phyloP scores from a whole-genome alignment of 2,888 invertebrate species.

The Drosophila tanythrix region DNA sequence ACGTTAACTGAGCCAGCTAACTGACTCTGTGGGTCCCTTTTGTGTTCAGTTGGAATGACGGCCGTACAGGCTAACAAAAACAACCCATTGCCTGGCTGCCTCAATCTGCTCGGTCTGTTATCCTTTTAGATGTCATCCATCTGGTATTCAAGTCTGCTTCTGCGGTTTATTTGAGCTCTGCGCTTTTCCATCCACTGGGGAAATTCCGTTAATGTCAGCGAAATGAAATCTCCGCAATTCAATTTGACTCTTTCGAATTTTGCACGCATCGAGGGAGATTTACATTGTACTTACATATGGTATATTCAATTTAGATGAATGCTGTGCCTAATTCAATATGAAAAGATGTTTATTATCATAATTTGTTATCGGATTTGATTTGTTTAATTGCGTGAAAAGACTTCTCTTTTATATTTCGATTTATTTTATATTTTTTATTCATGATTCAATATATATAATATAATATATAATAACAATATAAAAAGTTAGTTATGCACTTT shows the following conservation, averaged over 20 bases:
- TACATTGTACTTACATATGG: neutral
- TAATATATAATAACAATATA: too few relatives aligned
- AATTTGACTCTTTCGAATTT: constrained; percentile 21
- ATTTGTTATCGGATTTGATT: neutral
- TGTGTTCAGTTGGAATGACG: constrained; percentile 5
- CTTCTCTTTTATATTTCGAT: too few relatives aligned
- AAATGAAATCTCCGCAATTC: constrained; percentile 23
- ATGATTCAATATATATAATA: neutral
- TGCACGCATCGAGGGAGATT: constrained; percentile 4
- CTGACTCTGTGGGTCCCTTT: constrained; percentile 6
- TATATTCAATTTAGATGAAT: neutral
- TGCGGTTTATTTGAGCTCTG: constrained; percentile 11
- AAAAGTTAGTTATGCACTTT: neutral
- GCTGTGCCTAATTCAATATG: neutral
- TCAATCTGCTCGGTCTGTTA: neutral
- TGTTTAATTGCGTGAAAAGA: too few relatives aligned
- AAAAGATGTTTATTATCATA: neutral
- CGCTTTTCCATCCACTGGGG: constrained; percentile 10
- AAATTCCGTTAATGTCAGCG: constrained; percentile 34
- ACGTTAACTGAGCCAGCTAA: neutral
- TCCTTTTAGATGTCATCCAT: constrained; percentile 39
- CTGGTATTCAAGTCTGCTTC: constrained; percentile 12
- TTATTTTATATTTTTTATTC: neutral
- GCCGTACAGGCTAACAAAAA: constrained; percentile 13
- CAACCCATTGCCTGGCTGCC: neutral